These are phyloP conservation scores for Misgurnus anguillicaudatus DNA, from an alignment of 2,113 vertebrate genomes.

Conservation along the genomic window DNA sequence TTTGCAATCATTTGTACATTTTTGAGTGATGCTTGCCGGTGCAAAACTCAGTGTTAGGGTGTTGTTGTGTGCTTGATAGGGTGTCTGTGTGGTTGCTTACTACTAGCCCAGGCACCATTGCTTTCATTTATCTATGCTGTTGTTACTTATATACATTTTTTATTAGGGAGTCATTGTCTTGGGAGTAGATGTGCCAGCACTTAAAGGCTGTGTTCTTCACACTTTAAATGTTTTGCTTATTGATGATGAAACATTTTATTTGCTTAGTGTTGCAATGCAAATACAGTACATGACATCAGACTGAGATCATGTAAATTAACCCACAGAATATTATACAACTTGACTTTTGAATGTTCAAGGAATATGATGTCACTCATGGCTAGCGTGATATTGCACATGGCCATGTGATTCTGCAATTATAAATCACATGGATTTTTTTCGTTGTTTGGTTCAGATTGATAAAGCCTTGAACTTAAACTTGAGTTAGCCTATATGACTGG, in stretches of 20 bases:
- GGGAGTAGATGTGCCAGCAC: neutral
- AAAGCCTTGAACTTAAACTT: neutral
- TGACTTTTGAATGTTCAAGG: neutral
- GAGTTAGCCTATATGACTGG: constrained; percentile 14
- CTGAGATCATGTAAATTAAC: neutral
- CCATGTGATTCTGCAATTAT: neutral
- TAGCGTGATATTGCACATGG: neutral
- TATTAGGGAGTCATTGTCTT: neutral
- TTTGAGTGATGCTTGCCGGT: neutral
- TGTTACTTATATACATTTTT: neutral
- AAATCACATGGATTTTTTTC: neutral
- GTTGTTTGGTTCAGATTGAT: neutral
- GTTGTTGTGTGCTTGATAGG: neutral
- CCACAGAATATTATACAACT: neutral
- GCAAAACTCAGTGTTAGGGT: neutral
- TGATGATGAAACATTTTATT: constrained; percentile 1
- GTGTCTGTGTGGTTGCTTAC: neutral
- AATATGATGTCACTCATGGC: neutral
- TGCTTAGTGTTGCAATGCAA: neutral
- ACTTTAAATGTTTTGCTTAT: neutral
- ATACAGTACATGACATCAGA: neutral
- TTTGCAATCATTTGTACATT: neutral
- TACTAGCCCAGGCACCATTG: neutral
- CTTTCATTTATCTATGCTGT: constrained; percentile 7
- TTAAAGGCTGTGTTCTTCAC: neutral